Evolutionary conservation across 2,113 vertebrate genomes (phyloP).

Genomic region (Oncorhynchus tshawytscha): DNA sequence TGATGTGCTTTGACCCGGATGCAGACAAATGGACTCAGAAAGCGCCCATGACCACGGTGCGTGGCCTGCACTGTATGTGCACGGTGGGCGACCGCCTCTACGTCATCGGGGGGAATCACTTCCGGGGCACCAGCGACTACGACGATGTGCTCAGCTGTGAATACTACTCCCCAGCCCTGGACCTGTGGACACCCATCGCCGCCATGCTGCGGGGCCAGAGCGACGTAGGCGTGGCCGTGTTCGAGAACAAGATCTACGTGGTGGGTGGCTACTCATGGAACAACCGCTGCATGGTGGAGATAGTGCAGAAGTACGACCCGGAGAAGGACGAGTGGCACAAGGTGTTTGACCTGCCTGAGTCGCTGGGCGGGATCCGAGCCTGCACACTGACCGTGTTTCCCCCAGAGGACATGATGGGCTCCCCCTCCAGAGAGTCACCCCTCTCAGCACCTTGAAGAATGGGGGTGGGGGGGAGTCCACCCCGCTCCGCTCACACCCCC

Average conservation of each 20-base stretch:
- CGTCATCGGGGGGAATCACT: slow-evolving; percentile 98
- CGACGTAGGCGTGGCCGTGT: slow-evolving; percentile 96
- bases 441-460: slow-evolving; percentile 90
- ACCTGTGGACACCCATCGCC: slow-evolving; percentile 96
- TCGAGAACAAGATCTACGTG: slow-evolving; percentile 97
- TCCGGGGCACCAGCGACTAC: slow-evolving; percentile 97
- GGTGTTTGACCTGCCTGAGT: slow-evolving; percentile 98
- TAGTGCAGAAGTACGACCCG: slow-evolving; percentile 97
- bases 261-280: slow-evolving; percentile 99
- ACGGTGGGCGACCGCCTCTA: slow-evolving; percentile 96
- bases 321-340: slow-evolving; percentile 99
- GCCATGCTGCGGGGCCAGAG: slow-evolving; percentile 98
- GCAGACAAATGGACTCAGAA: slow-evolving; percentile 98
- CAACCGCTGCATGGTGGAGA: slow-evolving; percentile 99
- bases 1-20: slow-evolving; percentile 99
- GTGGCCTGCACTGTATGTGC: slow-evolving; percentile 99
- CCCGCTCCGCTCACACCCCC: slow-evolving; percentile 56
- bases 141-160: slow-evolving; percentile 98
- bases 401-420: slow-evolving; percentile 89
- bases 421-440: slow-evolving; percentile 93
- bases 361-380: slow-evolving; percentile 95
- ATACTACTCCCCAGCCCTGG: slow-evolving; percentile 94
- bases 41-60: slow-evolving; percentile 95
- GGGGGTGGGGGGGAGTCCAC: slow-evolving; percentile 53
- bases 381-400: slow-evolving; percentile 98